A percentile compares a stretch with the other conserved stretches of the same genome.
phyloP scores from a whole-genome alignment of 2,888 invertebrate species.

The Xestoiulus laeticollis region DNA sequence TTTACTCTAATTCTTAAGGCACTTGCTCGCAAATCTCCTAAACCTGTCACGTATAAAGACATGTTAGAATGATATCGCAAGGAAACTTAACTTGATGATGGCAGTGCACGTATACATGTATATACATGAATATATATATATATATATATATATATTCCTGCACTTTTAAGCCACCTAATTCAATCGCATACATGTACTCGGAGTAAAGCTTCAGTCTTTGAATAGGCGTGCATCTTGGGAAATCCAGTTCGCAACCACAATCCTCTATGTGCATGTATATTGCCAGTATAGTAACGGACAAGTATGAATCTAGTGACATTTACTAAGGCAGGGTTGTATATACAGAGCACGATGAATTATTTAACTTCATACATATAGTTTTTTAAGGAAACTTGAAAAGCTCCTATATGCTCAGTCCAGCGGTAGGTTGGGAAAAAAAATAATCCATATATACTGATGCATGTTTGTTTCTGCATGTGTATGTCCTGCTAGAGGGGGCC shows the following conservation, averaged over 20 bases:
- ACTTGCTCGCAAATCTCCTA: neutral
- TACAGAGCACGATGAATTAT: neutral
- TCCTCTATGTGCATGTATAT: neutral
- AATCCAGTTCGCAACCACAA: neutral
- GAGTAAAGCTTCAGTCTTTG: neutral
- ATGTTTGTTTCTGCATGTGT: neutral
- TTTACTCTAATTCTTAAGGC: neutral
- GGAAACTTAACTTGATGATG: neutral
- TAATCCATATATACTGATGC: neutral
- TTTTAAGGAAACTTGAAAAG: neutral
- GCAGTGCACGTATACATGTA: too few relatives aligned
- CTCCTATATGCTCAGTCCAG: neutral
- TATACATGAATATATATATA: neutral
- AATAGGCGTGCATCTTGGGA: neutral
- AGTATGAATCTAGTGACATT: too few relatives aligned
- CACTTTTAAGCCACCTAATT: neutral
- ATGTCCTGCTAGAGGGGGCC: neutral
- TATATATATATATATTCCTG: neutral
- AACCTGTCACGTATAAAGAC: neutral
- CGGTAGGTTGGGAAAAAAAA: neutral
- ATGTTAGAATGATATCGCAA: neutral
- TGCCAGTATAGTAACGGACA: neutral
- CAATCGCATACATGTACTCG: neutral
- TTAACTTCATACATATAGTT: neutral
- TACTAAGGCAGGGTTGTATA: too few relatives aligned